Percentiles rank a stretch among this genome's conserved stretches.
These are phyloP conservation scores for Stenurella melanura DNA, from an alignment of 2,888 invertebrate genomes.

Conservation along the genomic window DNA sequence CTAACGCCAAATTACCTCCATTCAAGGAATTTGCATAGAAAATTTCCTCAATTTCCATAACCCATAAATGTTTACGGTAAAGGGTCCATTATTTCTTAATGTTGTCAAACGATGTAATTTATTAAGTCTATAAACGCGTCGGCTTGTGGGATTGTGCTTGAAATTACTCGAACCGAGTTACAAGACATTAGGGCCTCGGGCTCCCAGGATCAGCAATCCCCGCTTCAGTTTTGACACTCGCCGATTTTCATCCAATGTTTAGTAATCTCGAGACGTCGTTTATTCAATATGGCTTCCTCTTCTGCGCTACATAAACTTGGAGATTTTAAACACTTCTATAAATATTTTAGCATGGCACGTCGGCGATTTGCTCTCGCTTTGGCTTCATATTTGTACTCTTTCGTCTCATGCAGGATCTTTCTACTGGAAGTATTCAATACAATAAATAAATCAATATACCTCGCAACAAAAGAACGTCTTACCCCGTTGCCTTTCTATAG, in stretches of 20 bases:
- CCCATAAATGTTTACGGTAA: slow-evolving; percentile 61
- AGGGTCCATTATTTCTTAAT: slow-evolving; percentile 55
- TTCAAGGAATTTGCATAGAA: slow-evolving; percentile 41
- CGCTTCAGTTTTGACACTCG: slow-evolving; percentile 14
- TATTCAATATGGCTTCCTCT: slow-evolving; percentile 2
- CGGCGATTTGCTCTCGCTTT: not conserved
- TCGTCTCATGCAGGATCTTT: slow-evolving; percentile 19
- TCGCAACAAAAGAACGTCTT: slow-evolving; percentile 26
- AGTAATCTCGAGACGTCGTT: not conserved
- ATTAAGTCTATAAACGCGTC: slow-evolving; percentile 56
- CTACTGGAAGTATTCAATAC: slow-evolving; percentile 1
- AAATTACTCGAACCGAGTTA: slow-evolving; percentile 25
- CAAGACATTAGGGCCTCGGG: slow-evolving; percentile 11
- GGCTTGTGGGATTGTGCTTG: slow-evolving; percentile 45
- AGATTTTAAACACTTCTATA: slow-evolving; percentile 27
- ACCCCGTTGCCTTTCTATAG: slow-evolving; percentile 17
- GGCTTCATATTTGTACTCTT: slow-evolving; percentile 12
- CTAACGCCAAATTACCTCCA: slow-evolving; percentile 39
- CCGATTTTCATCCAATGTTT: slow-evolving; percentile 24
- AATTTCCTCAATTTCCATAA: slow-evolving; percentile 60
- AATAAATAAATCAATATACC: slow-evolving; percentile 48
- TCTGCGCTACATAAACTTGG: slow-evolving; percentile 26
- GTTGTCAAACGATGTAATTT: slow-evolving; percentile 58
- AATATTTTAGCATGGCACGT: not conserved
- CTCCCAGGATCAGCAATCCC: not conserved